Conservation (phyloP, 1,140 invertebrate genomes). For the Trachelipus rathkii region DNA sequence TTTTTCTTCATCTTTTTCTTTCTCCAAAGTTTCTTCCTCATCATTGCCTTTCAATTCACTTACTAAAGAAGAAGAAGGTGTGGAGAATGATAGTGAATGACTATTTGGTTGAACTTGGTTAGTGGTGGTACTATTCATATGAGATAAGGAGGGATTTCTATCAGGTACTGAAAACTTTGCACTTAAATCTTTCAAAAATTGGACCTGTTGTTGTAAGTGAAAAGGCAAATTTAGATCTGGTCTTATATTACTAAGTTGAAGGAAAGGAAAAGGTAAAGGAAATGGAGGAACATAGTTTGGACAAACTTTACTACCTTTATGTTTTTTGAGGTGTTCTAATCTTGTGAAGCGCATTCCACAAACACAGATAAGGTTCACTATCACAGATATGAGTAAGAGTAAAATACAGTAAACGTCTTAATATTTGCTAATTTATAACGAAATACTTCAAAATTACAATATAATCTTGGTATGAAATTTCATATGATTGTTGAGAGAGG, state of each 20-base stretch:
- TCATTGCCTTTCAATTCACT: no score
- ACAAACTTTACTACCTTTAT: conserved; percentile 52
- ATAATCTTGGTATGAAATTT: no score
- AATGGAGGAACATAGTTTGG: neutral
- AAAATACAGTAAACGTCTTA: neutral
- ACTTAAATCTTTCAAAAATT: neutral
- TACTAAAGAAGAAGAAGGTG: no score
- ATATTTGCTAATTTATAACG: conserved; percentile 1
- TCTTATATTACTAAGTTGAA: neutral
- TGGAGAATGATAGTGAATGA: neutral
- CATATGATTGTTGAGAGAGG: no score
- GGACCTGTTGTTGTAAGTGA: neutral
- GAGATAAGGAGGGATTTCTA: neutral
- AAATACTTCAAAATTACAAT: no score
- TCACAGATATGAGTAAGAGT: neutral
- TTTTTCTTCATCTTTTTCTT: neutral
- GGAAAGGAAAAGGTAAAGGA: neutral
- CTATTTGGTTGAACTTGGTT: neutral
- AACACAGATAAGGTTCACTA: conserved; percentile 49
- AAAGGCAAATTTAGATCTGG: neutral
- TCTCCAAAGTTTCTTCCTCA: neutral
- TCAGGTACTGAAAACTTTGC: neutral
- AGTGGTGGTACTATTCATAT: neutral
- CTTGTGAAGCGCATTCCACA: conserved; percentile 91
- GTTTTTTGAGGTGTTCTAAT: conserved; percentile 85